Percentiles rank a stretch among this genome's conserved stretches.
Evolutionary conservation across 1,140 invertebrate species (phyloP).

Genomic region (Achroia grisella): DNA sequence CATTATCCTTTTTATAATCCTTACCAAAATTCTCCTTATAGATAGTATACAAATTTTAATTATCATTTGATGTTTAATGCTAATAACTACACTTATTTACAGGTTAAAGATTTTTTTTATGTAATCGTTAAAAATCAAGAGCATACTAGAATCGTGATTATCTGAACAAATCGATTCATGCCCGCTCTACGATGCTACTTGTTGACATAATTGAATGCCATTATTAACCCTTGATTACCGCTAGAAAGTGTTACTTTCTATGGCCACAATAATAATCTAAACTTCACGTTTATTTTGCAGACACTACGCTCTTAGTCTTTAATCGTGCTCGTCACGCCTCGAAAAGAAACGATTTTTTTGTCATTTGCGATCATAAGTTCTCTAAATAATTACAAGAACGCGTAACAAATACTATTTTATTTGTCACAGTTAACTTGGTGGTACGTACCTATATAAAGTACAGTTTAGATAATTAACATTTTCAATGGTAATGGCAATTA

Average conservation of each 20-base stretch:
- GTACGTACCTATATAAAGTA: no score
- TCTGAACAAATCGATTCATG: slow-evolving; percentile 24
- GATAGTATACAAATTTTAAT: no score
- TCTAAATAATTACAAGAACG: neutral
- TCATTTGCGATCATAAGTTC: slow-evolving; percentile 5
- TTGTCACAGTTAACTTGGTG: neutral
- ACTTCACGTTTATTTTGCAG: slow-evolving; percentile 31
- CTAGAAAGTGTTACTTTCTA: slow-evolving; percentile 49
- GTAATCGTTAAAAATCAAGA: no score
- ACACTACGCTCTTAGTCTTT: slow-evolving; percentile 14
- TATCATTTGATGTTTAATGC: no score
- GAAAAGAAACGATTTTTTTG: slow-evolving; percentile 12
- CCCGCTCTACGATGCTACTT: slow-evolving; percentile 19
- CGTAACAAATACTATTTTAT: slow-evolving; percentile 6
- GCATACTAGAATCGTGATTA: no score
- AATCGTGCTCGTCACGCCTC: slow-evolving; percentile 12
- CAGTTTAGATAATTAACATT: no score
- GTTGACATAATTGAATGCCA: slow-evolving; percentile 34
- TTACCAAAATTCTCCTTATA: no score
- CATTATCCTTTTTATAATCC: no score
- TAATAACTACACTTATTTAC: no score
- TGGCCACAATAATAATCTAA: slow-evolving; percentile 23
- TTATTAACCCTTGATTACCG: slow-evolving; percentile 39
- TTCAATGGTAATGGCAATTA: no score
- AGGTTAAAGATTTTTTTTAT: no score